These are phyloP conservation scores for Esox masquinongy DNA, from an alignment of 2,797 vertebrate species.

Conservation along the genomic window DNA sequence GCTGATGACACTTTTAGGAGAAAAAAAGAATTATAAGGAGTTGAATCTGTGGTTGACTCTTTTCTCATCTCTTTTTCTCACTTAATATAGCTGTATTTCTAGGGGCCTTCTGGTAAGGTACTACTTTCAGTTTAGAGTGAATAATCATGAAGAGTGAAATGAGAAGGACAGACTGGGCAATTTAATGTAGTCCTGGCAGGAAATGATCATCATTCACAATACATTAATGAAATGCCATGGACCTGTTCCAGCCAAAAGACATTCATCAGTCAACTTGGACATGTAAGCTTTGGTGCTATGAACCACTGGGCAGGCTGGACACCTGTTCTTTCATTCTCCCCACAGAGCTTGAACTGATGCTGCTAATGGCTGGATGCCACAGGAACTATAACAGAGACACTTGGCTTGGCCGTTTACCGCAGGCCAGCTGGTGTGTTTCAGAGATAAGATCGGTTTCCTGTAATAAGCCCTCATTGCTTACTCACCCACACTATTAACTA, in stretches of 20 bases:
- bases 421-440: constrained; percentile 43
- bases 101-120: constrained; percentile 72
- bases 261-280: constrained; percentile 19
- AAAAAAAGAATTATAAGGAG: constrained; percentile 40
- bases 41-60: constrained; percentile 65
- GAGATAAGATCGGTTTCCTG: background rate
- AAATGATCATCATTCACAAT: constrained; percentile 16
- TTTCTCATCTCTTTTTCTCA: constrained; percentile 39
- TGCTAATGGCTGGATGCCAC: constrained; percentile 25
- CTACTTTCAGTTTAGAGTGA: constrained; percentile 40
- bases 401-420: constrained; percentile 51
- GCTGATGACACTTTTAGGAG: constrained; percentile 31
- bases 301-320: constrained; percentile 47
- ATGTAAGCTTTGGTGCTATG: constrained; percentile 16
- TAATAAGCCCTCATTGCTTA: constrained; percentile 62
- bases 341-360: constrained; percentile 15
- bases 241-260: constrained; percentile 29
- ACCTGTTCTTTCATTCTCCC: constrained; percentile 23
- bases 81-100: constrained; percentile 40
- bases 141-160: constrained; percentile 39
- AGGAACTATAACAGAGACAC: constrained; percentile 30
- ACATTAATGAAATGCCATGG: constrained; percentile 21
- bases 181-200: background rate
- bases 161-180: constrained; percentile 41
- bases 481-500: constrained; percentile 28